These are phyloP conservation scores for Cosmorhoe ocellata DNA, from an alignment of 2,888 invertebrate genomes.

Conservation along the genomic window DNA sequence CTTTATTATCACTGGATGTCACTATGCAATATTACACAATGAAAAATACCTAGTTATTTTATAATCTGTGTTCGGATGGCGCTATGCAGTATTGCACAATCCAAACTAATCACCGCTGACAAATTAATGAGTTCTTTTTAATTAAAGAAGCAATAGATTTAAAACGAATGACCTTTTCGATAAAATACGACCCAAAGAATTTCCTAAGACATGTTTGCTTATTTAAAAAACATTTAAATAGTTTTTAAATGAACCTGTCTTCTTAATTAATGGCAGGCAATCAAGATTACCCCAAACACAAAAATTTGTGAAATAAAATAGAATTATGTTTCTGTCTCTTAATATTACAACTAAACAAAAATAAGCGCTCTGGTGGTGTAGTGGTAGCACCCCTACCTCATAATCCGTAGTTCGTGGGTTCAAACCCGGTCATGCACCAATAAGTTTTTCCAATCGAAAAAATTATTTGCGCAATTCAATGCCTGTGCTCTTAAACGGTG, in stretches of 20 bases:
- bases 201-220: conserved; percentile 21
- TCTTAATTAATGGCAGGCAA: neutral
- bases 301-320: neutral
- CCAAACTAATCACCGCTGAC: conserved; percentile 22
- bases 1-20: too few relatives aligned
- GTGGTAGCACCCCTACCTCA: too few relatives aligned
- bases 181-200: conserved; percentile 18
- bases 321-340: too few relatives aligned
- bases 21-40: neutral
- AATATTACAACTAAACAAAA: too few relatives aligned
- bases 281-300: neutral
- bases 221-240: conserved; percentile 1
- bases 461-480: too few relatives aligned
- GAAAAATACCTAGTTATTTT: neutral
- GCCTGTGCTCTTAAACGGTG: too few relatives aligned
- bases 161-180: conserved; percentile 20
- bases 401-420: too few relatives aligned
- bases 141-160: conserved; percentile 16
- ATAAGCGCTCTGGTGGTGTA: too few relatives aligned
- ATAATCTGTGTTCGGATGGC: conserved; percentile 2
- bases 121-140: conserved; percentile 24
- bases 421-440: too few relatives aligned
- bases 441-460: too few relatives aligned
- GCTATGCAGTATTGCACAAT: conserved; percentile 19
- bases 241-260: neutral